phyloP scores from a whole-genome alignment of 2,113 vertebrate genomes.

The Dipodomys merriami region DNA sequence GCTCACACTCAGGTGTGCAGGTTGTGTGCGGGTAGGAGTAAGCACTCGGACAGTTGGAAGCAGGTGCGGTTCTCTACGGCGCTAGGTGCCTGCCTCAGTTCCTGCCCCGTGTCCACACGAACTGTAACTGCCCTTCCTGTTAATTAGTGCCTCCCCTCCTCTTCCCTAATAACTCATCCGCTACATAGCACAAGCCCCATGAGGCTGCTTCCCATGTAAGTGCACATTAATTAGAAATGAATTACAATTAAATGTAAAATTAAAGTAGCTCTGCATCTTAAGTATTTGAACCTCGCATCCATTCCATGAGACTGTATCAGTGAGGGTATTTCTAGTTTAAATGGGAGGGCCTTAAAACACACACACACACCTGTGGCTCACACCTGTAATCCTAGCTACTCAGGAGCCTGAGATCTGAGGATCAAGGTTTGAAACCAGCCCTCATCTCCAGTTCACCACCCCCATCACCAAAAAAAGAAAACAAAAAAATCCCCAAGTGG shows the following conservation, averaged over 20 bases:
- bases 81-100: no score
- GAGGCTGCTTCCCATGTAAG: neutral
- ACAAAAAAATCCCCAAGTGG: no score
- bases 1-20: neutral
- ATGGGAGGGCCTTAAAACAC: no score
- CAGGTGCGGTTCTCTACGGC: neutral
- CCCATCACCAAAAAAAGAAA: no score
- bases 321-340: neutral
- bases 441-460: no score
- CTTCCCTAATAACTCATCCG: neutral
- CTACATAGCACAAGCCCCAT: neutral
- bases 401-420: no score
- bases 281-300: neutral
- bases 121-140: neutral
- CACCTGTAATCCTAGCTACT: no score
- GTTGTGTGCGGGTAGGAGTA: neutral
- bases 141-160: neutral
- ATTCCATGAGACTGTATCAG: neutral
- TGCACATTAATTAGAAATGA: conserved; percentile 24
- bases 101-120: neutral
- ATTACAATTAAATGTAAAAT: neutral
- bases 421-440: no score
- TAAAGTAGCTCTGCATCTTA: neutral
- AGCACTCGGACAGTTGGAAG: neutral
- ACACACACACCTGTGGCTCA: no score